Conservation (phyloP, 2,888 invertebrate genomes). For the Julus scanicus region DNA sequence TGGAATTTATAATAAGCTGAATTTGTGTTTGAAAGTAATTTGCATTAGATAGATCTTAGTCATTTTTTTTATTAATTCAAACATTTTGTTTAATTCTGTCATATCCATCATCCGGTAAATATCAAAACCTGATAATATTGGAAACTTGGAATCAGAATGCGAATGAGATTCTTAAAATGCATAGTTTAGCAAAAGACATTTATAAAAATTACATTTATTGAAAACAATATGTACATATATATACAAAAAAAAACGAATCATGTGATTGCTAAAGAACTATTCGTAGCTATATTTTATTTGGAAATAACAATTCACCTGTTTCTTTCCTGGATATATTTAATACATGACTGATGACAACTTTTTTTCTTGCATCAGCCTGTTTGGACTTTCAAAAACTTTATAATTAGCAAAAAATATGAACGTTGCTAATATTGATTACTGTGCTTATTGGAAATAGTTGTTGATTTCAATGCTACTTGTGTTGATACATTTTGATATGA, state of each 20-base stretch:
- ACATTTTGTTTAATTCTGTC: no score
- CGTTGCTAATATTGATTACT: neutral
- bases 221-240: conserved; percentile 35
- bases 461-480: neutral
- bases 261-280: neutral
- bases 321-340: neutral
- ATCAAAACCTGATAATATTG: no score
- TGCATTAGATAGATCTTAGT: no score
- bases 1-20: no score
- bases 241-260: conserved; percentile 11
- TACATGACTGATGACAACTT: neutral
- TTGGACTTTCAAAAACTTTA: neutral
- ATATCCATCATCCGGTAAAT: no score
- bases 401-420: neutral
- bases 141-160: neutral
- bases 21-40: no score
- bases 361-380: neutral
- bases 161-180: neutral
- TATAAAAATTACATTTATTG: neutral
- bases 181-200: neutral
- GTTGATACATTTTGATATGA: neutral
- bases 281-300: neutral
- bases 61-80: no score
- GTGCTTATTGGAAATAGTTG: neutral
- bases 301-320: neutral